Evolutionary conservation across 2,888 invertebrate species (phyloP).

Genomic region (Acronicta leporina): DNA sequence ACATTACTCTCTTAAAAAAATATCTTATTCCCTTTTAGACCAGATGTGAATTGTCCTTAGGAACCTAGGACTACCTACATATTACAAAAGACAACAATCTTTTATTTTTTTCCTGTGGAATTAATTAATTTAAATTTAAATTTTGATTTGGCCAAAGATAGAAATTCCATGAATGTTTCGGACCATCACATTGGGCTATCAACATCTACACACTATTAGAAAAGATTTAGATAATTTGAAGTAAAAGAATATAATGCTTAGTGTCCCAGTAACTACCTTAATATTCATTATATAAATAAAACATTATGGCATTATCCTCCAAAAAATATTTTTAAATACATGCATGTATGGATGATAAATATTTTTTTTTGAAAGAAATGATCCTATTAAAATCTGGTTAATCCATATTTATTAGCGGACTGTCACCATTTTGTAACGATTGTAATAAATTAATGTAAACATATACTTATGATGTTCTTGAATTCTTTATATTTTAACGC

Average conservation of each 20-base stretch:
- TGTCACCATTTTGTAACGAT: constrained; percentile 20
- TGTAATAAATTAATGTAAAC: constrained; percentile 25
- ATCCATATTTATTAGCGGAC: constrained; percentile 42
- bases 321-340: not conserved
- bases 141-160: no score
- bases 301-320: not conserved
- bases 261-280: not conserved
- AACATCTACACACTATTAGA: no score
- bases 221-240: no score
- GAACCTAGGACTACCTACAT: no score
- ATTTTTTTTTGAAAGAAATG: constrained; percentile 7
- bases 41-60: no score
- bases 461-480: constrained; percentile 3
- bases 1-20: no score
- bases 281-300: constrained; percentile 1
- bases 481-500: constrained; percentile 2
- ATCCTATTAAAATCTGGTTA: constrained; percentile 20
- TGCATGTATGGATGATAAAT: not conserved
- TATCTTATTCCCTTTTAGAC: no score
- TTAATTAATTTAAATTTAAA: no score
- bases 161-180: no score
- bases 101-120: no score
- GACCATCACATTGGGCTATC: no score
- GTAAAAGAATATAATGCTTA: not conserved
- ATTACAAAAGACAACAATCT: no score